Evolutionary conservation across 2,888 invertebrate species (phyloP).

Genomic region (Lottia scabra): DNA sequence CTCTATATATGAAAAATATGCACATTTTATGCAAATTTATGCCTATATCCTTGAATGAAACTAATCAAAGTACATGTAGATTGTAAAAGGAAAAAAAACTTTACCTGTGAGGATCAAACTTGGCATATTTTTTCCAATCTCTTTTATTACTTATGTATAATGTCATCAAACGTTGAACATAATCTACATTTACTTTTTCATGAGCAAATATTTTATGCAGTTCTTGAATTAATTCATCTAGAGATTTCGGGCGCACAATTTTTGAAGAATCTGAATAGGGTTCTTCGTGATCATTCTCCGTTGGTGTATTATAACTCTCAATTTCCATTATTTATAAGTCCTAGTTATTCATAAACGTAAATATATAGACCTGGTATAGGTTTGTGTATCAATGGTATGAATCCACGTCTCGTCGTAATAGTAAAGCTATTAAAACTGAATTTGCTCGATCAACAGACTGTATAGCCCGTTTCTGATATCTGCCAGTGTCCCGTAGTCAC

Average conservation of each 20-base stretch:
- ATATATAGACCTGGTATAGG: too few relatives aligned
- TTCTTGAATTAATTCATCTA: slow-evolving; percentile 71
- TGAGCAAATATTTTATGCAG: slow-evolving; percentile 82
- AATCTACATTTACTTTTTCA: slow-evolving; percentile 89
- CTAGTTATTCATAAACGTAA: too few relatives aligned
- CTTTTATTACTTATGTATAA: slow-evolving; percentile 87
- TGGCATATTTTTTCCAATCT: slow-evolving; percentile 95
- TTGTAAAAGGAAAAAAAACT: slow-evolving; percentile 24
- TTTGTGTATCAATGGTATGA: too few relatives aligned
- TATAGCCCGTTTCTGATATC: too few relatives aligned
- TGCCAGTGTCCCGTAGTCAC: too few relatives aligned
- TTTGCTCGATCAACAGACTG: too few relatives aligned
- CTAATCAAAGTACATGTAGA: too few relatives aligned
- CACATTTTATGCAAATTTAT: too few relatives aligned
- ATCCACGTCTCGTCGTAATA: too few relatives aligned
- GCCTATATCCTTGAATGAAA: too few relatives aligned
- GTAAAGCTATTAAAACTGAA: too few relatives aligned
- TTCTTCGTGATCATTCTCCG: not conserved
- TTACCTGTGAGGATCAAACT: slow-evolving; percentile 91
- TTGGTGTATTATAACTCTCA: not conserved
- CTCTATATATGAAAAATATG: too few relatives aligned
- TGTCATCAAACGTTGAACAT: slow-evolving; percentile 84
- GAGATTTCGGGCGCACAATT: slow-evolving; percentile 41
- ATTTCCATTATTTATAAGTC: not conserved
- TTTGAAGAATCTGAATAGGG: slow-evolving; percentile 25